Conservation (phyloP, 2,888 invertebrate genomes). For the Melanostoma scalare region DNA sequence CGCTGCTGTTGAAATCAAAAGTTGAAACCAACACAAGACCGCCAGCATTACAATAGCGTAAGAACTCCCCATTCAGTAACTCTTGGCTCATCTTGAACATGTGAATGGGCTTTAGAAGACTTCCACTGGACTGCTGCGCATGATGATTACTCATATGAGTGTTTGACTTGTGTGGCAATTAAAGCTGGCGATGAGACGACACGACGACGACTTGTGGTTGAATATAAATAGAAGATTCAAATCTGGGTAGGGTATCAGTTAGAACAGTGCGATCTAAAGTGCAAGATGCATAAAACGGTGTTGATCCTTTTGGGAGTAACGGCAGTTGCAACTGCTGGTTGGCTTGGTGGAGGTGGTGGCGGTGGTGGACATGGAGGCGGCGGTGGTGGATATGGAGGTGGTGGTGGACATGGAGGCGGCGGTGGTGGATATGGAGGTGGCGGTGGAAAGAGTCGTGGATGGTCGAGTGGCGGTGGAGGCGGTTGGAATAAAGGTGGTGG, state of each 20-base stretch:
- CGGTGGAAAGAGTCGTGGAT: slow-evolving; percentile 69
- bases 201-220: slow-evolving; percentile 3
- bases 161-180: slow-evolving; percentile 55
- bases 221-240: slow-evolving; percentile 67
- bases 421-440: slow-evolving; percentile 72
- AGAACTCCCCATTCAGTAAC: slow-evolving; percentile 38
- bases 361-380: slow-evolving; percentile 18
- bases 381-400: neutral
- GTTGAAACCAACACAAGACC: slow-evolving; percentile 14
- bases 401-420: slow-evolving; percentile 34
- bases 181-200: slow-evolving; percentile 50
- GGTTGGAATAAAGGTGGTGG: slow-evolving; percentile 59
- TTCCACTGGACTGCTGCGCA: slow-evolving; percentile 28
- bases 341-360: slow-evolving; percentile 65
- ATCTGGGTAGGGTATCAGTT: slow-evolving; percentile 52
- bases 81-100: slow-evolving; percentile 43
- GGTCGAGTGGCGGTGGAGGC: slow-evolving; percentile 70
- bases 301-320: slow-evolving; percentile 62
- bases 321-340: slow-evolving; percentile 51
- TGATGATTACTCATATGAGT: slow-evolving; percentile 36
- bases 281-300: slow-evolving; percentile 67
- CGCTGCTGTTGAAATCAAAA: slow-evolving; percentile 24
- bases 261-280: slow-evolving; percentile 50
- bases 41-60: slow-evolving; percentile 28
- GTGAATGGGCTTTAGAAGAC: slow-evolving; percentile 17